These are phyloP conservation scores for Chanos chanos DNA, from an alignment of 2,797 vertebrate species.

Conservation along the genomic window DNA sequence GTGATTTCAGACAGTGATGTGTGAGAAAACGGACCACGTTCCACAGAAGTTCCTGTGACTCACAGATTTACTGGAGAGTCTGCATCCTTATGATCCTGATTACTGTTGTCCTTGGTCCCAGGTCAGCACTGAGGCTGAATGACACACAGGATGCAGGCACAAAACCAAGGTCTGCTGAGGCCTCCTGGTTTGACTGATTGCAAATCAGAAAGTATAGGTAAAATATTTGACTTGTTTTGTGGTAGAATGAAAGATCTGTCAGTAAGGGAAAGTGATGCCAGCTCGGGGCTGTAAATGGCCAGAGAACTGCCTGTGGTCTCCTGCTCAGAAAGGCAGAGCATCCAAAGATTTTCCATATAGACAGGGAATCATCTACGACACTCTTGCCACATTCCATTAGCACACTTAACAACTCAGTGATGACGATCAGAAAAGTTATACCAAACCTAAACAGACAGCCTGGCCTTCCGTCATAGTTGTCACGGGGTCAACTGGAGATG, in stretches of 20 bases:
- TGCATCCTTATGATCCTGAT: constrained; percentile 2
- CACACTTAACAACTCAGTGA: not conserved
- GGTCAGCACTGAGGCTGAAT: too few species aligned
- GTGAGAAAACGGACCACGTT: not conserved
- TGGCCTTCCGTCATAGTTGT: constrained; percentile 13
- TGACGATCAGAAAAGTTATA: constrained; percentile 6
- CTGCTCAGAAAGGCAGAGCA: not conserved
- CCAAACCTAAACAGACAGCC: not conserved
- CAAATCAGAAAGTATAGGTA: too few species aligned
- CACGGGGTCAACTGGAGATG: constrained; percentile 1
- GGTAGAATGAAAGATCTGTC: too few species aligned
- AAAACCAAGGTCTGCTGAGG: too few species aligned
- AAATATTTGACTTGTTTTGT: too few species aligned
- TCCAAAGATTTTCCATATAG: not conserved
- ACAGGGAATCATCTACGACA: not conserved
- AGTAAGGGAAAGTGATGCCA: too few species aligned
- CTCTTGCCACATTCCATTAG: not conserved
- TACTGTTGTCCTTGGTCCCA: constrained; percentile 13
- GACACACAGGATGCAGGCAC: too few species aligned
- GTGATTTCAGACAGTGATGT: too few species aligned
- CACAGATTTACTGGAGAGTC: constrained; percentile 8
- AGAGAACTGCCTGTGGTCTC: not conserved
- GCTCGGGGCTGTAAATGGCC: too few species aligned
- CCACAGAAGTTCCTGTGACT: constrained; percentile 5
- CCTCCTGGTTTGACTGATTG: too few species aligned